Conservation (phyloP, 2,888 invertebrate genomes). For the Tuberolachnus salignus region DNA sequence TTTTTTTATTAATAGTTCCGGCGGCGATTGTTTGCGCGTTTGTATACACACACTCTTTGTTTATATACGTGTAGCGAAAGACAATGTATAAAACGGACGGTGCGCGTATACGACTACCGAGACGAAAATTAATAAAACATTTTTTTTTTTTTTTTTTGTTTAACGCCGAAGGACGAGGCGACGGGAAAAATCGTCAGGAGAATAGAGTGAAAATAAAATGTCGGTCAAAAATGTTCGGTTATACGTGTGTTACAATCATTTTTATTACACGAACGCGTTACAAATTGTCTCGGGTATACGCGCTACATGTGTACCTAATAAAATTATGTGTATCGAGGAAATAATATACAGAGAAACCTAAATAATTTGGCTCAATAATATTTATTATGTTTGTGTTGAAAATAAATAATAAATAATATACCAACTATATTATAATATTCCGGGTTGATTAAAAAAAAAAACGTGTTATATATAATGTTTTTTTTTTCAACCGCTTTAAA, state of each 20-base stretch:
- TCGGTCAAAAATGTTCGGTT: conserved; percentile 11
- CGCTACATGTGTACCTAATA: no score
- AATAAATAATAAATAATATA: not conserved
- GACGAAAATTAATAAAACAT: conserved; percentile 13
- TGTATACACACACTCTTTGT: conserved; percentile 12
- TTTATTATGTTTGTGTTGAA: no score
- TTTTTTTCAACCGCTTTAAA: no score
- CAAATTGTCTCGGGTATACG: not conserved
- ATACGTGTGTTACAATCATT: not conserved
- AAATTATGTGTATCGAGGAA: no score
- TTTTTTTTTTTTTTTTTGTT: no score
- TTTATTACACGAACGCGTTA: not conserved
- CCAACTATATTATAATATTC: no score
- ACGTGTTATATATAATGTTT: no score
- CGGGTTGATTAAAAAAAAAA: no score
- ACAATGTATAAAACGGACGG: conserved; percentile 25
- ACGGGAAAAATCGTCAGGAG: conserved; percentile 6
- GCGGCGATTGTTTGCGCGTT: conserved; percentile 40
- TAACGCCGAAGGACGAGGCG: conserved; percentile 15
- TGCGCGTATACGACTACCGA: conserved; percentile 19
- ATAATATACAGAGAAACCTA: no score
- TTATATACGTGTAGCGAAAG: conserved; percentile 44
- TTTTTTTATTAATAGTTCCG: conserved; percentile 18
- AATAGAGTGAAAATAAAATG: not conserved
- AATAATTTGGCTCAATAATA: not conserved